phyloP scores from a whole-genome alignment of 2,113 vertebrate species.

The Ceyx cyanopectus region DNA sequence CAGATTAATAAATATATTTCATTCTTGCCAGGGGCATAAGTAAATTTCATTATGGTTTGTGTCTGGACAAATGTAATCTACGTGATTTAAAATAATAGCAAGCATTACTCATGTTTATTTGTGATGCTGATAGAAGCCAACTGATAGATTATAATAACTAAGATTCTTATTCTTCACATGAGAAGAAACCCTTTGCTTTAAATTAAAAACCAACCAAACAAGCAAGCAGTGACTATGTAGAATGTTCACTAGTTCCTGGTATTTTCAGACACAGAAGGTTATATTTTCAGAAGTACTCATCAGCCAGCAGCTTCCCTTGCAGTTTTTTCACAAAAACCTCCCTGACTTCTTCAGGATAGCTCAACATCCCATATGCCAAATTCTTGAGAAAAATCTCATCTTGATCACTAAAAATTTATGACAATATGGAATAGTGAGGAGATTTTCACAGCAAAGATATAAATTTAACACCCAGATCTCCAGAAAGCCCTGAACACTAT shows the following conservation, averaged over 20 bases:
- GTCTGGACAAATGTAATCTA: not conserved
- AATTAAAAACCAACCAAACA: not conserved
- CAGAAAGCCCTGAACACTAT: slow-evolving; percentile 4
- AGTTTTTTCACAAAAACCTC: slow-evolving; percentile 3
- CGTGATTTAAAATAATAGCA: not conserved
- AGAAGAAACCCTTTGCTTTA: not conserved
- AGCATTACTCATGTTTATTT: not conserved
- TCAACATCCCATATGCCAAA: slow-evolving; percentile 38
- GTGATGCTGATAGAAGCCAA: not conserved
- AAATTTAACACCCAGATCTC: slow-evolving; percentile 44
- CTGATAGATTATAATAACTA: not conserved
- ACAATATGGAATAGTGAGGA: slow-evolving; percentile 44
- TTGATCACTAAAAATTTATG: slow-evolving; percentile 54
- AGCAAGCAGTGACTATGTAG: not conserved
- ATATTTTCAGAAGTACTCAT: slow-evolving; percentile 28
- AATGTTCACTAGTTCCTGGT: not conserved
- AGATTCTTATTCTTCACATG: not conserved
- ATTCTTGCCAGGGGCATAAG: not conserved
- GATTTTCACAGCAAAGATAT: slow-evolving; percentile 29
- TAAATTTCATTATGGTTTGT: not conserved
- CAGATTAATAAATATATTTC: not conserved
- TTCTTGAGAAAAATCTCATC: slow-evolving; percentile 38
- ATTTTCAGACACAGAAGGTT: slow-evolving; percentile 2
- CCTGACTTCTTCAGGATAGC: slow-evolving; percentile 13
- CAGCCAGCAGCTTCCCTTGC: slow-evolving; percentile 34